Base-by-base conservation (phyloP, 2,888 invertebrate genomes). In the Sturmia bella region DNA sequence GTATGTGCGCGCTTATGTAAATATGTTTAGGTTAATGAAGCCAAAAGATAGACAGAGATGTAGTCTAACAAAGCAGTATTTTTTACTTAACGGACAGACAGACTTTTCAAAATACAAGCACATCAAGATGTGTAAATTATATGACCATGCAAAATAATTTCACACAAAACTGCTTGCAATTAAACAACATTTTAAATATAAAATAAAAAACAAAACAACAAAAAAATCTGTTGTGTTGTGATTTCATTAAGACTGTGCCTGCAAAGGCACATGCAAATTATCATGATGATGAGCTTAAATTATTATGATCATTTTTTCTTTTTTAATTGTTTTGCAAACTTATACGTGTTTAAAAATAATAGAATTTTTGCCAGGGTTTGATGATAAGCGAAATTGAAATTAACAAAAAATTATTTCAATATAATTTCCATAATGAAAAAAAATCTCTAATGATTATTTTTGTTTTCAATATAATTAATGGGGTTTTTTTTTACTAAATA, bases 231-330 rank as follows among this genome's bases (percentile, higher is more conserved):
- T 72, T 61, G 21, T 41, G 41, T 15, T 64, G 57, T 68, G 32
- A 41, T 41, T 54, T 57, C 4, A 0, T 72, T 68, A 17, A 57
- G 11, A 21, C 39, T 50, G 9, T 64, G 54, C 32, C 56, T 45
- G 48, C 66, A 56, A 54, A 68, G 66, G 54, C 61, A 76, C 76
- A 73, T 73, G 66, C 61, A 68, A 72, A 50, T 80, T 76, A 76
- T 80, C 72, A 50, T 68, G n/a, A 75, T 52, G 70, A 72, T 75
- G 75, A 72, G 80, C 72, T 80, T 76, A 70, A 41, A 66, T 32
- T 59, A 59, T 43, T 19, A 12, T 59, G n/a, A n/a, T n/a, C n/a
- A n/a, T n/a, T n/a, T n/a, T n/a, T n/a, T n/a, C n/a, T n/a, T 54
- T 21, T 45, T 68, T 6, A 6, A 4, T 32, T 32, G 4, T 9